Base-by-base conservation (phyloP, 1,140 invertebrate genomes). In the Pseudachorutes palmiensis region DNA sequence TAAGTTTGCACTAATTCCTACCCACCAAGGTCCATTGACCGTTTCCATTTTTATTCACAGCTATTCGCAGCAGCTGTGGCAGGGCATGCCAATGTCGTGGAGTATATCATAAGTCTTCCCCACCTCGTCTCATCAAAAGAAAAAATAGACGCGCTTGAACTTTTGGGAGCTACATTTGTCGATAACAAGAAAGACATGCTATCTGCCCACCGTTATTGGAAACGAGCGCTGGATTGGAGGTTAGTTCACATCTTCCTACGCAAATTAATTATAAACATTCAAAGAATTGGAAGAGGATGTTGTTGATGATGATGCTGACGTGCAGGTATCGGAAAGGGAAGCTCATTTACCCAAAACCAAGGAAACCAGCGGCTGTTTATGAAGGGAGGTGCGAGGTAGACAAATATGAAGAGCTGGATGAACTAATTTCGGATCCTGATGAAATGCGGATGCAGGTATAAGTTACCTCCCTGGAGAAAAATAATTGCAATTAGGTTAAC, bases 91-190 rank as follows among this genome's bases (percentile, higher is more conserved):
- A 87, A 91, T 76, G 94, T 97, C 74, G 93, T 97, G 29, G 91
- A 97, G 77, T 92, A 92, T 78, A 82, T 97, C 48, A 92, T 95
- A 69, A 83, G 82, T 65, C 79, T 83, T 29, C 79, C 83, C 36
- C 78, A 84, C 68, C 78, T 87, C 59, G 90, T 92, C 30, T 83
- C 83, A 63, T 81, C 87, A 67, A 83, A 88, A 75, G 91, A 95
- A 74, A 84, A 88, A 72, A 91, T 97, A 69, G 90, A 94, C 76
- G 93, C 94, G 1, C 77, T 97, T 41, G 94, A 97, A 79, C 80
- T 98, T 32, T 80, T 97, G 2, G 94, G 94, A n/a, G 91, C 94
- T 1, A 97, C 94, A 0, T 96, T 88, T 79, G 92, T 97, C n/a
- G 94, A 98, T 77, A 95, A 95, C 77, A 91, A 92, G 78, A 81